Conservation (phyloP, 2,113 vertebrate species). For the Percina caprodes region DNA sequence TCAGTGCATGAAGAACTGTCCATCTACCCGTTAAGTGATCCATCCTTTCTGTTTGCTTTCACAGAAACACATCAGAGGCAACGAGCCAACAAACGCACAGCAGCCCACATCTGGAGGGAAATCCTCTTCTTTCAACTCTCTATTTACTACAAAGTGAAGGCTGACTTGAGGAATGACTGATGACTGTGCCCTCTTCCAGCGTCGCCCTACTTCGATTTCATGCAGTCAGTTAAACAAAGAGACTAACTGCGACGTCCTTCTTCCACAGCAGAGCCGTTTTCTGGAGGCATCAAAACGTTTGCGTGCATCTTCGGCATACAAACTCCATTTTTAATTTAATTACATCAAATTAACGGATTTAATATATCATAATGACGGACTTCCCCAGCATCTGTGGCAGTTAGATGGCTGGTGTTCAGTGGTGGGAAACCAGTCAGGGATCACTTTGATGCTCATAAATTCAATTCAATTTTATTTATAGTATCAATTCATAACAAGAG, state of each 20-base stretch:
- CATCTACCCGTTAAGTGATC: slow-evolving; percentile 46
- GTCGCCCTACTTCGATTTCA: neutral
- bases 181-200: neutral
- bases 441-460: no score
- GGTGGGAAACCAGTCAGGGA: no score
- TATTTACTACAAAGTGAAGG: neutral
- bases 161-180: neutral
- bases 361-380: no score
- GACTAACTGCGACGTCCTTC: neutral
- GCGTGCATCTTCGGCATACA: neutral
- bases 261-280: neutral
- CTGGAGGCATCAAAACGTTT: neutral
- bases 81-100: neutral
- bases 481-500: no score
- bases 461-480: no score
- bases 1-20: slow-evolving; percentile 45
- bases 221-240: neutral
- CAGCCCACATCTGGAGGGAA: slow-evolving; percentile 23
- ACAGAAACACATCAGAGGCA: slow-evolving; percentile 25
- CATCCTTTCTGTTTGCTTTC: slow-evolving; percentile 21
- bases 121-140: neutral
- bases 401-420: no score
- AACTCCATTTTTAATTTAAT: no score
- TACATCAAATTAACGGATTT: no score
- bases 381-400: no score